Base-by-base conservation (phyloP, 2,888 invertebrate genomes). In the Tortricodes alternella region DNA sequence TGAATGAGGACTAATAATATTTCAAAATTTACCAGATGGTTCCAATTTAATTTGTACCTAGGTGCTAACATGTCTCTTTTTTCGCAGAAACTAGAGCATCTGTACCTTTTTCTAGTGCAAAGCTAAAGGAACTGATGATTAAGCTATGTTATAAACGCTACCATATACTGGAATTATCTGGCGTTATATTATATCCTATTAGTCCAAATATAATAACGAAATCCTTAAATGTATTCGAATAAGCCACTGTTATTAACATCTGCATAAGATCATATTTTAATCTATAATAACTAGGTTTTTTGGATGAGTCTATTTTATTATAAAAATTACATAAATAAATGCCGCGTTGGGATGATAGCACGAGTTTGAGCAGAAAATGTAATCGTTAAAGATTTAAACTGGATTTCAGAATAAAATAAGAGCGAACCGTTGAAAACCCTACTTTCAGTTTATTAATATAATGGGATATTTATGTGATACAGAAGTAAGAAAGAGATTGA, bases 191-290 rank as follows among this genome's bases (percentile, higher is more conserved):
- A n/a, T 29, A 29, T 29, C 5, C 4, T 2, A 29, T n/a, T 29
- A n/a, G 29, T n/a, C 29, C n/a, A 29, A 27, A 29, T 4, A 29
- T n/a, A n/a, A n/a, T n/a, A n/a, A n/a, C n/a, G n/a, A 29, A 29
- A 27, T 27, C n/a, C 11, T 5, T 11, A 29, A 29, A 11, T n/a
- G n/a, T n/a, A 29, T 43, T 43, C 34, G 48, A 53, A 23, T 34
- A 23, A 39, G 41, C 35, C 34, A 41, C 35, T 41, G 24, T 53
- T 53, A 16, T 19, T 44, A 39, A 41, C 19, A 27, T 52, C 19
- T 11, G 48, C 48, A 48, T 58, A 58, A 53, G 49, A 53, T 58
- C 53, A 44, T 46, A 58, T 53, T 32, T 39, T 19, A 44, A 44
- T 29, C 18, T 44, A 44, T 48, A 50, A 4, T 34, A 35, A 27